phyloP scores from a whole-genome alignment of 37 sponge, comb jelly and placozoan species.

The Ianthella basta region DNA sequence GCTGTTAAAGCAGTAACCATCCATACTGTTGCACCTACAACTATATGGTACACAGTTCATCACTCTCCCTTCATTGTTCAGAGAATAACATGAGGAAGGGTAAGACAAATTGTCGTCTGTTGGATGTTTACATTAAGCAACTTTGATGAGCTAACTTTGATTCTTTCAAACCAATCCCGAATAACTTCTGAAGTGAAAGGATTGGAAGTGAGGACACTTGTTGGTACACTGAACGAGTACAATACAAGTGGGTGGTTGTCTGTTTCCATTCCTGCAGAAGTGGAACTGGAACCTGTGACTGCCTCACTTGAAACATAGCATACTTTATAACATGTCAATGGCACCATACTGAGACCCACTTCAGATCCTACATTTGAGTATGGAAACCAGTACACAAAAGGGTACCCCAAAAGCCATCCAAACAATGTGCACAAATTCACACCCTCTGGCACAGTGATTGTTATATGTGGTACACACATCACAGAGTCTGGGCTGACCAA shows the following conservation, averaged over 20 bases:
- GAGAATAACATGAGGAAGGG: not conserved
- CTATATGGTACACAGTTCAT: no score
- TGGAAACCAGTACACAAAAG: conserved; percentile 69
- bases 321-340: conserved; percentile 6
- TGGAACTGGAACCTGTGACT: not conserved
- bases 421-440: conserved; percentile 61
- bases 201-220: not conserved
- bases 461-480: not conserved
- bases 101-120: not conserved
- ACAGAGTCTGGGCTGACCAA: no score
- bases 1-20: no score
- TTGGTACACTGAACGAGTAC: conserved; percentile 4
- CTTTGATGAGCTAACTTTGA: not conserved
- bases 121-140: no score
- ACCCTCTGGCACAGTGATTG: not conserved
- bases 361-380: not conserved
- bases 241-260: not conserved
- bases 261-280: not conserved
- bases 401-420: conserved; percentile 60
- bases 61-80: no score
- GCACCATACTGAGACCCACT: conserved; percentile 23
- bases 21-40: no score
- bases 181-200: not conserved
- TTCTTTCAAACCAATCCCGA: not conserved
- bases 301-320: not conserved